Evolutionary conservation across 2,113 vertebrate genomes (phyloP).

Genomic region (Coryphaenoides rupestris): DNA sequence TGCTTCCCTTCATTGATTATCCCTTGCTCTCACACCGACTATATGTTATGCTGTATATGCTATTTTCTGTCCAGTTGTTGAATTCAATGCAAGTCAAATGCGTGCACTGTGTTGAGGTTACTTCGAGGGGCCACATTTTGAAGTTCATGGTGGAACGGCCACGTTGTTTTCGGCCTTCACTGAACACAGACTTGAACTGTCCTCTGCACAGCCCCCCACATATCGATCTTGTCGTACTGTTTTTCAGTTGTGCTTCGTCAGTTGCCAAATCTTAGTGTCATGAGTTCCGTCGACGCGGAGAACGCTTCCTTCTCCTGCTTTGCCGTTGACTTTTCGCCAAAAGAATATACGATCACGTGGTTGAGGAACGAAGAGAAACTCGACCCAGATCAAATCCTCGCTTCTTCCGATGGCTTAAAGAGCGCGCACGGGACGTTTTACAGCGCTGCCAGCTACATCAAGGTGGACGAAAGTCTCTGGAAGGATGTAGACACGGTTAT

Average conservation of each 20-base stretch:
- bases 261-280: constrained; percentile 37
- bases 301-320: constrained; percentile 53
- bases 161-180: neutral
- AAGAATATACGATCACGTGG: constrained; percentile 50
- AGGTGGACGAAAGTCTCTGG: neutral
- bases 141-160: neutral
- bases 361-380: neutral
- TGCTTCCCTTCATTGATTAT: constrained; percentile 16
- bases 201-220: constrained; percentile 40
- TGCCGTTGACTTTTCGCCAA: constrained; percentile 63
- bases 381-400: neutral
- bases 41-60: too few relatives aligned
- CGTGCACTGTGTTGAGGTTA: neutral
- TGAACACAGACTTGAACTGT: neutral
- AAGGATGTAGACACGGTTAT: accelerated
- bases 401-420: neutral
- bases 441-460: constrained; percentile 51
- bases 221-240: constrained; percentile 32
- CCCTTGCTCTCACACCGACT: too few relatives aligned
- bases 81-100: neutral
- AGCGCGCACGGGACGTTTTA: neutral
- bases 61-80: too few relatives aligned
- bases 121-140: neutral
- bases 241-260: constrained; percentile 40
- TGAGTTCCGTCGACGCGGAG: constrained; percentile 18